Conservation (phyloP, 2,888 invertebrate genomes). For the Rotaria sp. region DNA sequence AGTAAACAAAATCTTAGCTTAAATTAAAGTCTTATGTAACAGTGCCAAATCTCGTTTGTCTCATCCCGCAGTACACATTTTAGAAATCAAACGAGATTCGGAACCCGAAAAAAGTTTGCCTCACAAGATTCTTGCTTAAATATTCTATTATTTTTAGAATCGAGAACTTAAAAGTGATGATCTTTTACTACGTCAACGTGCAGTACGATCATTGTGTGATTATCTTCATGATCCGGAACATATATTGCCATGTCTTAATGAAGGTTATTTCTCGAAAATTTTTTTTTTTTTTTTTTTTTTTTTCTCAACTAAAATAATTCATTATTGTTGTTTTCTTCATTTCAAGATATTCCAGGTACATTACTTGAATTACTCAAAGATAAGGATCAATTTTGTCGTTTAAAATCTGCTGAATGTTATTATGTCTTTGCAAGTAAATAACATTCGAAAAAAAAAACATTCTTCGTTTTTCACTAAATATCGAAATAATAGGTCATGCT, state of each 20-base stretch:
- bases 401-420: constrained; percentile 54
- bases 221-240: constrained; percentile 56
- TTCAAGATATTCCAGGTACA: constrained; percentile 40
- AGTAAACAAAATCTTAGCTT: no score
- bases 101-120: no score
- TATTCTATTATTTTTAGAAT: constrained; percentile 46
- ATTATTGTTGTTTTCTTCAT: background rate
- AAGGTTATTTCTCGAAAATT: constrained; percentile 44
- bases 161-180: constrained; percentile 50
- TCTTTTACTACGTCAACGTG: constrained; percentile 50
- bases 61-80: no score
- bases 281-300: no score
- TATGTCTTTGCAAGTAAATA: constrained; percentile 50
- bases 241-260: constrained; percentile 50
- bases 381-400: constrained; percentile 50
- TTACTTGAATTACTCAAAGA: constrained; percentile 50
- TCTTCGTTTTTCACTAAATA: background rate
- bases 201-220: constrained; percentile 54
- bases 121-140: no score
- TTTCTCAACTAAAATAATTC: background rate
- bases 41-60: no score
- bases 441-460: background rate
- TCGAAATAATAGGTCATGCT: constrained; percentile 48
- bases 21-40: no score
- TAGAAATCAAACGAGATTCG: no score